These are phyloP conservation scores for Sebastes flavidus DNA, from an alignment of 2,797 vertebrate species.

Conservation along the genomic window DNA sequence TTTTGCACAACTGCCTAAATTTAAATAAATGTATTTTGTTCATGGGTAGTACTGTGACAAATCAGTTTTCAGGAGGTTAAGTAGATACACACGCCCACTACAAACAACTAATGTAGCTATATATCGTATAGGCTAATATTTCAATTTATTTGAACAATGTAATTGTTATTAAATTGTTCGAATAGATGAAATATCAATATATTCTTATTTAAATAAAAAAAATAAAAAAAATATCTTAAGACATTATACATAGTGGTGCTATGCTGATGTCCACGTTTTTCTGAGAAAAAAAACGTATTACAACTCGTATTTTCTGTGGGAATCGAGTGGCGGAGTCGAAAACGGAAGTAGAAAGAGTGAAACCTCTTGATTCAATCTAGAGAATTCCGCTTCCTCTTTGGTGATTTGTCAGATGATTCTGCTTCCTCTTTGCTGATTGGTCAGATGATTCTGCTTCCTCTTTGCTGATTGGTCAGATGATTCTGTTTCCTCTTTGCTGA, in stretches of 20 bases:
- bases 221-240: neutral
- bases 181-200: no score
- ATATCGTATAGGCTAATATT: neutral
- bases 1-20: neutral
- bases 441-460: no score
- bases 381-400: neutral
- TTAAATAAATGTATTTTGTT: neutral
- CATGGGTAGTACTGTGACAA: neutral
- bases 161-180: no score
- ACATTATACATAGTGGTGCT: neutral
- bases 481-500: slow-evolving; percentile 1
- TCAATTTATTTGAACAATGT: neutral
- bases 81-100: neutral
- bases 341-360: slow-evolving; percentile 4
- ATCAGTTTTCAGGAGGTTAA: neutral
- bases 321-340: neutral
- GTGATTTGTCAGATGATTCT: neutral
- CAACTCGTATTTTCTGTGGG: neutral
- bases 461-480: slow-evolving; percentile 1
- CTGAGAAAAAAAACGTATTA: neutral
- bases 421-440: neutral
- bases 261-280: no score
- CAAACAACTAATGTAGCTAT: neutral
- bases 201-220: no score
- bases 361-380: rapidly evolving